phyloP scores from a whole-genome alignment of 2,113 vertebrate species.

The Plecotus auritus region DNA sequence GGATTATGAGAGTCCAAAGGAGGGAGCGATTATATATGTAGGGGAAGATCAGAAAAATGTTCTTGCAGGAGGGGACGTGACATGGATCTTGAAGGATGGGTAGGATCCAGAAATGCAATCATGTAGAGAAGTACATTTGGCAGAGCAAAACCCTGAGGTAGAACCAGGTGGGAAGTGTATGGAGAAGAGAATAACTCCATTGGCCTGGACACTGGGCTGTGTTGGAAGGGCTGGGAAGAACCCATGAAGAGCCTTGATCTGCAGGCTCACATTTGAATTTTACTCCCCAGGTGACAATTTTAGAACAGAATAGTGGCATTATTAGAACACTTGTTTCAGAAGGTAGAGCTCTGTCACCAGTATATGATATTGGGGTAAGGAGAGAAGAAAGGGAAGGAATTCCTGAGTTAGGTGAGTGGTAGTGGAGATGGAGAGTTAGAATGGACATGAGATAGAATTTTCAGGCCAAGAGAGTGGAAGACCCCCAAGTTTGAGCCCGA shows the following conservation, averaged over 20 bases:
- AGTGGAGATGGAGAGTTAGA: neutral
- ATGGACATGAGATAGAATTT: neutral
- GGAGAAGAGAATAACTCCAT: neutral
- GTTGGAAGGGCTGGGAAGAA: neutral
- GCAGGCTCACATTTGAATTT: neutral
- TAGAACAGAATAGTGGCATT: neutral
- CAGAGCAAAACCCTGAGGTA: neutral
- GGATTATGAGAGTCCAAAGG: neutral
- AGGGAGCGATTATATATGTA: neutral
- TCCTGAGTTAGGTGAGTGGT: neutral
- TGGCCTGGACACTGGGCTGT: neutral
- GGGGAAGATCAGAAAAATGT: neutral
- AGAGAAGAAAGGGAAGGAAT: neutral
- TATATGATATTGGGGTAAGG: neutral
- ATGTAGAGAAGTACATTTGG: neutral
- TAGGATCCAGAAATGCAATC: neutral
- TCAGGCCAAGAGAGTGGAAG: neutral
- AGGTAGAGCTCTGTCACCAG: neutral
- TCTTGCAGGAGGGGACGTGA: neutral
- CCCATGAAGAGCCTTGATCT: neutral
- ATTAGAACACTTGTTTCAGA: neutral
- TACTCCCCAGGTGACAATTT: neutral
- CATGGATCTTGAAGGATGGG: neutral
- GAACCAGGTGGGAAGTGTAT: neutral
- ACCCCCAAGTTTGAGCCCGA: neutral